Percentiles rank a stretch among this genome's conserved stretches.
phyloP scores from a whole-genome alignment of 53 echinoderm and acorn worm genomes.

The Mesocentrotus franciscanus region DNA sequence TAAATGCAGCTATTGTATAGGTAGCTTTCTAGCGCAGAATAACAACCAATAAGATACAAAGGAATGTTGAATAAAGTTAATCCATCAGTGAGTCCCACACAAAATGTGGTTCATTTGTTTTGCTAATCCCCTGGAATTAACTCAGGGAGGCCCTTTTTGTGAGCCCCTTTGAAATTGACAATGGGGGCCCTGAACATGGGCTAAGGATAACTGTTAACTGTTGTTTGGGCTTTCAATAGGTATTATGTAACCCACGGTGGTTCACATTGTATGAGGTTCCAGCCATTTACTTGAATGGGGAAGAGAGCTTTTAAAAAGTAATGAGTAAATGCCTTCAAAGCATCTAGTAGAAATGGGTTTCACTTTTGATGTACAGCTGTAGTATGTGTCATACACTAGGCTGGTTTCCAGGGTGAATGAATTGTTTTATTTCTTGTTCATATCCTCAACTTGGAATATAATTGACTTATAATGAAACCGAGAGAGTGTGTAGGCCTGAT shows the following conservation, averaged over 20 bases:
- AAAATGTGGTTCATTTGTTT: slow-evolving; percentile 57
- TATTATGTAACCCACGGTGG: slow-evolving; percentile 53
- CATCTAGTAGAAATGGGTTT: background rate
- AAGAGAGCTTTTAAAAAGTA: slow-evolving; percentile 3
- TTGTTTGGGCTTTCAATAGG: slow-evolving; percentile 33
- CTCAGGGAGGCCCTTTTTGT: background rate
- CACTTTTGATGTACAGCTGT: background rate
- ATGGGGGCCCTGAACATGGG: slow-evolving; percentile 51
- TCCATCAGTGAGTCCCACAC: background rate
- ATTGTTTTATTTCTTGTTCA: background rate
- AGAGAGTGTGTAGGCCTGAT: no score
- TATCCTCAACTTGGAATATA: no score
- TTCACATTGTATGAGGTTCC: slow-evolving; percentile 10
- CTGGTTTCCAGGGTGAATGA: background rate
- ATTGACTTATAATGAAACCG: no score
- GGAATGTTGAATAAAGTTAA: slow-evolving; percentile 60
- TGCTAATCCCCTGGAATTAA: slow-evolving; percentile 52
- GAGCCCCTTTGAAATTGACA: slow-evolving; percentile 60
- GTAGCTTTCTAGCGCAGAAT: background rate
- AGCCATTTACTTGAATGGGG: background rate
- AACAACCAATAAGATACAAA: slow-evolving; percentile 41
- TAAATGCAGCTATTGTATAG: background rate
- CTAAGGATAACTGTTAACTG: slow-evolving; percentile 60
- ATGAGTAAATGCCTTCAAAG: slow-evolving; percentile 20
- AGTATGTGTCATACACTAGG: background rate